A percentile compares a stretch with the other conserved stretches of the same genome.
These are phyloP conservation scores for Melipona quadrifasciata DNA, from an alignment of 1,140 invertebrate genomes.

Conservation along the genomic window DNA sequence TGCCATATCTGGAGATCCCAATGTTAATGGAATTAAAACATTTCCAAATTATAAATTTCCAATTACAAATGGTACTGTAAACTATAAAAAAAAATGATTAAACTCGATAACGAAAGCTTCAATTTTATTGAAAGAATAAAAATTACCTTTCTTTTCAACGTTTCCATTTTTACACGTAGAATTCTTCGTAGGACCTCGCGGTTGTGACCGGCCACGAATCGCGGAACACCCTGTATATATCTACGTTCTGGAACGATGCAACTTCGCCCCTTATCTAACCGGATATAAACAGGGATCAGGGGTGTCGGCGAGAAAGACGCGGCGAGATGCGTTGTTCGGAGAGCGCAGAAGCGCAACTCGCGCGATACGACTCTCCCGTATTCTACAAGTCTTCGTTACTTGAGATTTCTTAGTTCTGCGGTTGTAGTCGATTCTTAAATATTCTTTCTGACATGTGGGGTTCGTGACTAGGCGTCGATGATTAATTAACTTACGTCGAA, in stretches of 20 bases:
- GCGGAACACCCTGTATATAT: background rate
- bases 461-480: background rate
- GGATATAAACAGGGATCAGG: slow-evolving; percentile 18
- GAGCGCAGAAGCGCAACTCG: background rate
- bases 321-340: slow-evolving; percentile 2
- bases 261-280: slow-evolving; percentile 35
- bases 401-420: background rate
- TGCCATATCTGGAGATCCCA: too few species aligned
- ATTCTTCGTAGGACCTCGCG: too few species aligned
- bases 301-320: background rate
- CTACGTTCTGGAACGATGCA: background rate
- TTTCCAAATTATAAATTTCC: too few species aligned
- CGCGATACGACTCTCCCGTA: background rate
- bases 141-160: too few species aligned
- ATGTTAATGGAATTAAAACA: too few species aligned
- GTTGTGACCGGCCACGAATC: too few species aligned
- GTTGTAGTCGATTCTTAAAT: slow-evolving; percentile 7
- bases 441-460: background rate
- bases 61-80: too few species aligned
- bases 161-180: too few species aligned
- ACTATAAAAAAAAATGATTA: too few species aligned
- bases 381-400: slow-evolving; percentile 22
- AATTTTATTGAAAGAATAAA: too few species aligned
- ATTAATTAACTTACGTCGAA: background rate
- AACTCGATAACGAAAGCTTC: too few species aligned